phyloP scores from a whole-genome alignment of 2,113 vertebrate genomes.

The Caracal caracal region DNA sequence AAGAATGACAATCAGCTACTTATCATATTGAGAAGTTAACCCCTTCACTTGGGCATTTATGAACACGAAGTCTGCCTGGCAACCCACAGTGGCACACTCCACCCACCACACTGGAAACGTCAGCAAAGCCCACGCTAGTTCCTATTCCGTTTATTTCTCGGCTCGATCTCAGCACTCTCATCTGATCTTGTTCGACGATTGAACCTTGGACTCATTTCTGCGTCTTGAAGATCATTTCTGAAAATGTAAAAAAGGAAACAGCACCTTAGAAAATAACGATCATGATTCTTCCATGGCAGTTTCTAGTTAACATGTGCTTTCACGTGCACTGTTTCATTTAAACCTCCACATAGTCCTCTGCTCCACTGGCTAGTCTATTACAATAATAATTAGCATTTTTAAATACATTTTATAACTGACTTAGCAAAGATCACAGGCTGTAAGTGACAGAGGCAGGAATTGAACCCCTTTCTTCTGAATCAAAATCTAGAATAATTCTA shows the following conservation, averaged over 20 bases:
- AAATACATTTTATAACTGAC: background rate
- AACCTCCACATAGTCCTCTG: background rate
- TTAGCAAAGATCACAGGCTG: background rate
- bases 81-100: accelerated
- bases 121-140: background rate
- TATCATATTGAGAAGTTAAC: background rate
- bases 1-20: constrained; percentile 21
- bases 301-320: background rate
- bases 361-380: background rate
- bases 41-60: background rate
- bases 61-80: background rate
- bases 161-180: accelerated
- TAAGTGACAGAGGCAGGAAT: background rate
- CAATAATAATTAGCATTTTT: background rate
- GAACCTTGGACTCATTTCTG: constrained; percentile 53
- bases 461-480: background rate
- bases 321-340: background rate
- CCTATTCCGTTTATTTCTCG: constrained; percentile 80
- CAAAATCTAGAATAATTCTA: background rate
- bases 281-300: background rate
- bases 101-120: accelerated
- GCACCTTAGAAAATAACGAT: background rate
- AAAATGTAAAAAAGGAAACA: background rate
- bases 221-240: constrained; percentile 35
- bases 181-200: accelerated